A percentile compares a stretch with the other conserved stretches of the same genome.
Conservation (phyloP, 2,113 vertebrate species). For the Corythornis vintsioides region DNA sequence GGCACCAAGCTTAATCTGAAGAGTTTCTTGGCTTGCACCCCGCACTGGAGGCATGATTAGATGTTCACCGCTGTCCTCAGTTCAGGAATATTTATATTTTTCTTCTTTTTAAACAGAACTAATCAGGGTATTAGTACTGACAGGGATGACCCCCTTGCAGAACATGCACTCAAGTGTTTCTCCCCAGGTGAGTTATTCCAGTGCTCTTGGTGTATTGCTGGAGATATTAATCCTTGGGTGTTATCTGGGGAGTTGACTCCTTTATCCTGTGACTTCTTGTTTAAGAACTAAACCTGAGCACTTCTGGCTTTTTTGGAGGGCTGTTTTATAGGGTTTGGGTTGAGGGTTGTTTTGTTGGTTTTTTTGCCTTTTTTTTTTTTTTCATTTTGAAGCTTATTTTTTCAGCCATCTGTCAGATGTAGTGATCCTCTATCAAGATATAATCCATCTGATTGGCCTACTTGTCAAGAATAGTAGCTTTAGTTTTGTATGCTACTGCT, state of each 20-base stretch:
- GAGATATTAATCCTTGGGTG: background rate
- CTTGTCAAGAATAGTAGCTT: background rate
- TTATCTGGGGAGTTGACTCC: background rate
- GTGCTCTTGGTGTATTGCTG: background rate
- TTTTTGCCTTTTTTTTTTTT: background rate
- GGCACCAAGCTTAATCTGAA: background rate
- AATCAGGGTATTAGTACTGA: background rate
- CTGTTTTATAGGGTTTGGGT: background rate
- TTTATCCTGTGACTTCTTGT: background rate
- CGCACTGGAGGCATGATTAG: background rate
- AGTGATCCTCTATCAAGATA: background rate
- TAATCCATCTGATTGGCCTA: slow-evolving; percentile 29
- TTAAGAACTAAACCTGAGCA: background rate
- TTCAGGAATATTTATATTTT: background rate
- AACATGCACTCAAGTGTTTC: accelerated
- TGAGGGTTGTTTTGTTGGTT: no score
- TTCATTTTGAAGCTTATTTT: background rate
- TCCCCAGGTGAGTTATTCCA: background rate
- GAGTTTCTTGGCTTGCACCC: background rate
- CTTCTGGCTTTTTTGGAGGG: background rate
- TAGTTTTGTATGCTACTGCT: background rate
- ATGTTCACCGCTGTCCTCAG: background rate
- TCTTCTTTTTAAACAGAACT: background rate
- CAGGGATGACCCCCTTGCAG: background rate
- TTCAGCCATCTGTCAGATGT: slow-evolving; percentile 15